Conservation (phyloP, 2,113 vertebrate species). For the Sinocyclocheilus maitianheensis region DNA sequence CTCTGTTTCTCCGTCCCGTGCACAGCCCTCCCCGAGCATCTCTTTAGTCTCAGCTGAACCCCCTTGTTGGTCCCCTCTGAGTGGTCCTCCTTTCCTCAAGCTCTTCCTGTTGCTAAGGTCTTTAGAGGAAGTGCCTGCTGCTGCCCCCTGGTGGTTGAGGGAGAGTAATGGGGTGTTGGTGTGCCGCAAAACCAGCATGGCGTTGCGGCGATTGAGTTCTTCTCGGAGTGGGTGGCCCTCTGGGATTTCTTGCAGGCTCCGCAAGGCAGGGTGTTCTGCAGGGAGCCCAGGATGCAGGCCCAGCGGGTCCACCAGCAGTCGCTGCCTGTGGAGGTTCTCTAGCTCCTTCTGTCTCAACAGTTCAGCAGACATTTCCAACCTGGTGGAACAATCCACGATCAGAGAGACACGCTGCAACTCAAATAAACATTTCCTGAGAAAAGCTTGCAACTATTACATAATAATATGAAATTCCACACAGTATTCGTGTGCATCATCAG, state of each 20-base stretch:
- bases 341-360: conserved; percentile 92
- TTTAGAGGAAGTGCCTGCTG: conserved; percentile 71
- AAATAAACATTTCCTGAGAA: neutral
- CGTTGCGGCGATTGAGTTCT: conserved; percentile 85
- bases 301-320: conserved; percentile 82
- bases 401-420: neutral
- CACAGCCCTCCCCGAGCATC: conserved; percentile 49
- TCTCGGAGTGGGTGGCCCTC: conserved; percentile 87
- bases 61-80: conserved; percentile 67
- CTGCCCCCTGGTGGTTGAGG: conserved; percentile 79
- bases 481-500: neutral
- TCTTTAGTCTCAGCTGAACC: conserved; percentile 70
- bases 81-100: conserved; percentile 62
- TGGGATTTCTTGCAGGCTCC: conserved; percentile 83
- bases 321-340: conserved; percentile 84
- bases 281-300: conserved; percentile 80
- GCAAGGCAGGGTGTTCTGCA: conserved; percentile 84
- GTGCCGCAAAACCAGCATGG: conserved; percentile 91
- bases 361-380: conserved; percentile 94
- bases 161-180: conserved; percentile 83
- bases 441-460: neutral
- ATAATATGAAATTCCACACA: neutral
- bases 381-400: conserved; percentile 52
- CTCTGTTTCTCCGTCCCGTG: conserved; percentile 70
- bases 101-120: conserved; percentile 71